Evolutionary conservation across 2,888 invertebrate genomes (phyloP), one percentile per base, ranked within the genome.

Genomic region (Drosophila silvestris): DNA sequence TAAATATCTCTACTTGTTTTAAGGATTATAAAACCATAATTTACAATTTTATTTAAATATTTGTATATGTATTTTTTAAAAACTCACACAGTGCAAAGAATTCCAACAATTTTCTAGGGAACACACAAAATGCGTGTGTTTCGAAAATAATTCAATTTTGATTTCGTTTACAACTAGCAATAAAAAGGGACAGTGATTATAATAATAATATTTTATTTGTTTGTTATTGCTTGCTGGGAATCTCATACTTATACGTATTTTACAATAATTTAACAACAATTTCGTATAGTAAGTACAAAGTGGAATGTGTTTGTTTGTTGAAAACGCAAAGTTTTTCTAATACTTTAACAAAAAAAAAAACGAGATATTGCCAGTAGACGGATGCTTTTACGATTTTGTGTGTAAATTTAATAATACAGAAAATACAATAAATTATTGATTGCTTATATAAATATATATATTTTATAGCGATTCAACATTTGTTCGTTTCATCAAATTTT

Each of bases 311-410:
- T 65, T 68, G 66, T 77, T 61, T 22, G 47, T 26, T 39, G 76
- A 82, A 79, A 81, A 86, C 70, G 32, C 67, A 74, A 73, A 63
- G 62, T 74, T 65, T 79, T 66, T 63, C 66, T 82, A 85, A 84
- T 82, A 84, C 85, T 78, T 82, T n/a, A 37, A 41, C 57, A 57
- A 28, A 87, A 79, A 70, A 65, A 70, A 75, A 62, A 65, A 22
- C 32, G 33, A 65, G 53, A 78, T 89, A 84, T 89, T 86, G 87
- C 89, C 82, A 83, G 79, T 77, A 89, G 82, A 85, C 86, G 89
- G 84, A 83, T 80, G 65, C 57, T 60, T 65, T 65, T 60, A 39
- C 57, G 57, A 50, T 54, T 44, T 54, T 52, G 35, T 37, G 58
- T 74, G 57, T 66, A 62, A 51, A 70, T 74, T 60, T 16, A 72